Evolutionary conservation across 2,113 vertebrate species (phyloP).

Genomic region (Clarias batrachus): DNA sequence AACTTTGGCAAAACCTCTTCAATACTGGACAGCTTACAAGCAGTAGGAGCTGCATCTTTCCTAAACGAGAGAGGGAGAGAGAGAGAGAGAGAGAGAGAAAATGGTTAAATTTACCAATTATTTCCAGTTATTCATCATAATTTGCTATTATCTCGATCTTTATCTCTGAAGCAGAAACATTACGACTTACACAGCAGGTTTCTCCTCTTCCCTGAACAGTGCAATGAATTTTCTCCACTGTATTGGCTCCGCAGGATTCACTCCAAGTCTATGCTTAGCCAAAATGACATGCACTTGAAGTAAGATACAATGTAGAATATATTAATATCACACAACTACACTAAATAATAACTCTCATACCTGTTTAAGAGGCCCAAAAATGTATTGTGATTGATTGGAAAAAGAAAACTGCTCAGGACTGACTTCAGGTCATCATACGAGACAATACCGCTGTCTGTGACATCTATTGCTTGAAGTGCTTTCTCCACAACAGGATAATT

Average conservation of each 20-base stretch:
- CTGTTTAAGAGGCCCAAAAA: conserved; percentile 76
- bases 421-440: conserved; percentile 73
- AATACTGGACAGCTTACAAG: conserved; percentile 40
- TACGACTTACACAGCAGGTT: conserved; percentile 48
- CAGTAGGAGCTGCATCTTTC: conserved; percentile 8
- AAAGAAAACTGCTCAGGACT: conserved; percentile 73
- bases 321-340: not conserved
- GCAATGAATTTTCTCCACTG: conserved; percentile 67
- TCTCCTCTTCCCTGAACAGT: conserved; percentile 40
- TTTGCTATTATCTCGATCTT: not conserved
- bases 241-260: conserved; percentile 60
- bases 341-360: conserved; percentile 52
- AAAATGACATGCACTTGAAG: conserved; percentile 9
- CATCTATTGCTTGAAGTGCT: conserved; percentile 70
- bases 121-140: not conserved
- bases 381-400: conserved; percentile 65
- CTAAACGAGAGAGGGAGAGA: conserved; percentile 34
- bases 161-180: not conserved
- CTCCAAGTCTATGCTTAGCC: conserved; percentile 58
- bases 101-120: too few relatives aligned
- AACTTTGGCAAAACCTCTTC: conserved; percentile 63
- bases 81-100: not conserved
- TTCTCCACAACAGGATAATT: conserved; percentile 63
- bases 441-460: conserved; percentile 66
- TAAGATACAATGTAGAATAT: not conserved